Base-by-base conservation (phyloP, 2,797 vertebrate species). In the Cichlasoma orientale region DNA sequence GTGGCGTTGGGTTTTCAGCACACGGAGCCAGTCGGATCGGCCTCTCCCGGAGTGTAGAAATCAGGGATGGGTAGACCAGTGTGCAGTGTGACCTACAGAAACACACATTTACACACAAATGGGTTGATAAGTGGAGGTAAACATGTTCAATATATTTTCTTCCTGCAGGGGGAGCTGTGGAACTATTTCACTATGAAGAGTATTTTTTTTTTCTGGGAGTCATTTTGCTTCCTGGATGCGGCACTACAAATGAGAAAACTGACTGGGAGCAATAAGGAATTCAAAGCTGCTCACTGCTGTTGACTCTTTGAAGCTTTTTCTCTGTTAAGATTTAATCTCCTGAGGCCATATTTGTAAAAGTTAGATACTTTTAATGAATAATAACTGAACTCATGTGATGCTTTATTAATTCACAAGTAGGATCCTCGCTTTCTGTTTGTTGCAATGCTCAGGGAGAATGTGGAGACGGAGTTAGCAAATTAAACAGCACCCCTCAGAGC, bases 1-100 rank as follows among this genome's bases (percentile, higher is more conserved):
- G 56, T 4, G 2, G 13, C 16, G 47, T 23, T 4, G 61, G 74
- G 78, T 81, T 66, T 89, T 90, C 74, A 96, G 89, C 95, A 96
- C 84, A 94, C 92, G 1, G 95, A 95, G 52, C 92, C 92, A 1
- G 86, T 90, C 11, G 95, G 93, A 59, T 96, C 95, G 4, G 88
- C 90, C 47, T 96, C 95, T 47, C 95, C 95, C 0, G 94, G 93
- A 5, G 97, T 94, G 95, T 98, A 99, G 96, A 99, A 98, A 66
- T 98, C 97, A 0, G 98, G 98, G 87, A 99, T 97, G 0, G 97
- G 97, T 73, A 99, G 92, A 52, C 98, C 98, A 1, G 98, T 99
- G 90, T 99, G 98, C 77, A 99, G 96, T 0, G 98, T 99, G 85
- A 99, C 96, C 98, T 99, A 90, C 74, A 69, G 76, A 88, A 58